These are phyloP conservation scores for Lepidocyrtinus sp. DNA, from an alignment of 2,888 invertebrate genomes.

Conservation along the genomic window DNA sequence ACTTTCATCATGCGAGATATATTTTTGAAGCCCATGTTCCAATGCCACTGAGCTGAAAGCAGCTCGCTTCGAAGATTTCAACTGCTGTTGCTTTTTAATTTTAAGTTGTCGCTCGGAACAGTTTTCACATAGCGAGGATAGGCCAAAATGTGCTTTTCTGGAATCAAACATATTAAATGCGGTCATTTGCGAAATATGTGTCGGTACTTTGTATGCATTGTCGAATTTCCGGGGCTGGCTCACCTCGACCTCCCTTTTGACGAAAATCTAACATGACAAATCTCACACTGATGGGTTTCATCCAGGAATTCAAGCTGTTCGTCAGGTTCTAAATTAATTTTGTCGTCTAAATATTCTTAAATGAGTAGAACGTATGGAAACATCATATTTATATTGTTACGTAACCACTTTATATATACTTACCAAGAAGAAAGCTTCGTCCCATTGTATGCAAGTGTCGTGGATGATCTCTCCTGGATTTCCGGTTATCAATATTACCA, in stretches of 20 bases:
- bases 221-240: background rate
- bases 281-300: constrained; percentile 70
- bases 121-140: constrained; percentile 84
- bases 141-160: constrained; percentile 68
- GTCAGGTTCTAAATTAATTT: constrained; percentile 68
- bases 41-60: constrained; percentile 70
- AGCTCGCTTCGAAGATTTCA: constrained; percentile 67
- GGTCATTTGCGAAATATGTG: background rate
- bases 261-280: constrained; percentile 65
- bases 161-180: background rate
- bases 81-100: constrained; percentile 71
- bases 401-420: too few relatives aligned
- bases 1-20: constrained; percentile 72
- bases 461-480: constrained; percentile 61
- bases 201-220: background rate
- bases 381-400: too few relatives aligned
- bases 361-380: too few relatives aligned
- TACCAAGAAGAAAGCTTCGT: constrained; percentile 64
- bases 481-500: constrained; percentile 25
- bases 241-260: constrained; percentile 53
- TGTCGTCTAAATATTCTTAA: too few relatives aligned
- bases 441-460: constrained; percentile 66
- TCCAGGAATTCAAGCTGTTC: constrained; percentile 70
- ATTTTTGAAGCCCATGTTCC: constrained; percentile 61
- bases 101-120: constrained; percentile 86